Base-by-base conservation (phyloP, 2,888 invertebrate species). In the Ephialtes manifestator region DNA sequence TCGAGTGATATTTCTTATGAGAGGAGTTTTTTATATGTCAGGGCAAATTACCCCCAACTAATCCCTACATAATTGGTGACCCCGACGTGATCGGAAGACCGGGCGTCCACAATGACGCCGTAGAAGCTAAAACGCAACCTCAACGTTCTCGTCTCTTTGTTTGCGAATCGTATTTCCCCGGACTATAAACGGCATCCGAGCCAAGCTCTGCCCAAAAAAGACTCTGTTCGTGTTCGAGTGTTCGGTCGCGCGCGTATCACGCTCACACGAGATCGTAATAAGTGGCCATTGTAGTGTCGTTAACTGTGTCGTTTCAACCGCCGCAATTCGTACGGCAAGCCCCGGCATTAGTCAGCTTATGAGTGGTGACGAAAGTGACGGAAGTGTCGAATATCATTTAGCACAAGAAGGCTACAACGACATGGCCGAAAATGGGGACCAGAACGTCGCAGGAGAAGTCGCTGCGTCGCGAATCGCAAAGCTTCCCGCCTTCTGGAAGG, bases 401-500 rank as follows among this genome's bases (percentile, higher is more conserved):
- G 48, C 48, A 1, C 48, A 48, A n/a, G 15, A 4, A 48, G 48
- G 13, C 8, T 1, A n/a, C 48, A n/a, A 39, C 39, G 10, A n/a
- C 48, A 48, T 48, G 48, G 1, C 48, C 11, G 48, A 48, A n/a
- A n/a, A n/a, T 11, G 39, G 10, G 1, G 0, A 3, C n/a, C n/a
- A 0, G 48, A 4, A 5, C n/a, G 15, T 51, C 51, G 51, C 51
- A 8, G n/a, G n/a, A 7, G 18, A 51, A 24, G 55, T 55, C 2
- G 24, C 24, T 15, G 68, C 24, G 2, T 18, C 48, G 24, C 24
- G 68, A 24, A 46, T 35, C 7, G 11, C 43, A 2, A 87, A 87
- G 70, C 71, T 88, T 3, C 87, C 87, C 35, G 74, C 84, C 0
- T 87, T 87, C 63, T 88, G 86, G 87, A 55, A 85, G 51, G 53